phyloP scores from a whole-genome alignment of 2,888 invertebrate genomes.

The Syritta pipiens region DNA sequence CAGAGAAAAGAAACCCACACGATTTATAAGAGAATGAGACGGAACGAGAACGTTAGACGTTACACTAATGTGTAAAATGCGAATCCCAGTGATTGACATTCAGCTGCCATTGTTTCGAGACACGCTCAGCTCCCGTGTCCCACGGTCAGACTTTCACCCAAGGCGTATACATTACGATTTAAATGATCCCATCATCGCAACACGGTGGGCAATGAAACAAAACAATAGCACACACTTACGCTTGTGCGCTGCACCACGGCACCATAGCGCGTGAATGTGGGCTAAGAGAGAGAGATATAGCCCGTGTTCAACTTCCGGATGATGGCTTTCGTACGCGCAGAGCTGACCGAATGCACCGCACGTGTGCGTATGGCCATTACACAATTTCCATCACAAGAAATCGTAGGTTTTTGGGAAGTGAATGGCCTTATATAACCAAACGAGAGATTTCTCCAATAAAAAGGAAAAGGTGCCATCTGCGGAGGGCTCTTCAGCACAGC shows the following conservation, averaged over 20 bases:
- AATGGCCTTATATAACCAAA: slow-evolving; percentile 47
- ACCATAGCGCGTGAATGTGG: slow-evolving; percentile 56
- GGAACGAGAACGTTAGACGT: slow-evolving; percentile 21
- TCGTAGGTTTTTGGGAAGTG: slow-evolving; percentile 26
- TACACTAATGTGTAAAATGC: slow-evolving; percentile 62
- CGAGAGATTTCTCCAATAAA: slow-evolving; percentile 41
- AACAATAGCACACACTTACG: slow-evolving; percentile 50
- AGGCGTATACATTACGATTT: slow-evolving; percentile 53
- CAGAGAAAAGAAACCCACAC: slow-evolving; percentile 58
- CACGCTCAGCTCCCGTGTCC: slow-evolving; percentile 37
- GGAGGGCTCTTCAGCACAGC: too few relatives aligned
- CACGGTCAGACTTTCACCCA: slow-evolving; percentile 67
- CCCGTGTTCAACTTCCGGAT: slow-evolving; percentile 34
- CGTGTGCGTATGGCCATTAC: slow-evolving; percentile 39
- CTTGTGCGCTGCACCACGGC: background rate
- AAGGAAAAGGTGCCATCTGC: slow-evolving; percentile 3
- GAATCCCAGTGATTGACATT: slow-evolving; percentile 62
- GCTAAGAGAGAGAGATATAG: slow-evolving; percentile 40
- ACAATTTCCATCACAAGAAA: slow-evolving; percentile 35
- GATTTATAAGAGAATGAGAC: slow-evolving; percentile 40
- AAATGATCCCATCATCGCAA: slow-evolving; percentile 61
- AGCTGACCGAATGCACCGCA: slow-evolving; percentile 5
- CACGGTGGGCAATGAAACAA: slow-evolving; percentile 47
- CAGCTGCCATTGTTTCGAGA: slow-evolving; percentile 60
- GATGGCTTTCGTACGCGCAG: slow-evolving; percentile 16